Percentiles rank a stretch among this genome's conserved stretches.
Conservation (phyloP, 2,888 invertebrate species). For the Myopa tessellatipennis region DNA sequence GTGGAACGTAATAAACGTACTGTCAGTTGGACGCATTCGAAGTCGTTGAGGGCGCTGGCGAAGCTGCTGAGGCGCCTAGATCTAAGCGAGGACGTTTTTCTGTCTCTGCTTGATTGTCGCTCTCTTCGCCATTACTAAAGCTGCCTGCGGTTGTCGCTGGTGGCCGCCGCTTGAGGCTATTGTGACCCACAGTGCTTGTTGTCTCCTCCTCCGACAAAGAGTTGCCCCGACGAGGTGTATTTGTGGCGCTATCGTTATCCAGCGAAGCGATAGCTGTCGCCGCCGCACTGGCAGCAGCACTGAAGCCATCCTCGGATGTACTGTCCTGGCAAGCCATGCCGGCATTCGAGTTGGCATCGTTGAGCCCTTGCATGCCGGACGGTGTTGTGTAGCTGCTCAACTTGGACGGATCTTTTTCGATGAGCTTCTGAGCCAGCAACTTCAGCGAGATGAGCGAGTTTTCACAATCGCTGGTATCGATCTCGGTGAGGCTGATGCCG, state of each 20-base stretch:
- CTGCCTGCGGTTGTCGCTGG: conserved; percentile 48
- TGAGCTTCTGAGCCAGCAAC: conserved; percentile 82
- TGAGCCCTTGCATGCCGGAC: conserved; percentile 57
- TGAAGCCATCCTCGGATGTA: conserved; percentile 65
- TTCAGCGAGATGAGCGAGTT: conserved; percentile 91
- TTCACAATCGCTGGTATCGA: conserved; percentile 96
- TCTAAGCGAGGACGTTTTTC: conserved; percentile 47
- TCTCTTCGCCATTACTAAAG: conserved; percentile 62
- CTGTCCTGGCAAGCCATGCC: conserved; percentile 61
- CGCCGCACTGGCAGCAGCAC: conserved; percentile 60
- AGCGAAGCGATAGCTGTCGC: conserved; percentile 62
- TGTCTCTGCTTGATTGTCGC: conserved; percentile 56
- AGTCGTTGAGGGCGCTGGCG: conserved; percentile 41
- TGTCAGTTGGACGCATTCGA: conserved; percentile 59
- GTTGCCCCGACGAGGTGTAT: conserved; percentile 59
- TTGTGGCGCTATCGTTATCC: conserved; percentile 63
- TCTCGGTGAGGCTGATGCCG: conserved; percentile 89
- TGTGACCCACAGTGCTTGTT: conserved; percentile 47
- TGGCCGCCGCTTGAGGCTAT: conserved; percentile 58
- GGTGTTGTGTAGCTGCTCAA: conserved; percentile 70
- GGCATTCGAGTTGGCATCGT: conserved; percentile 52
- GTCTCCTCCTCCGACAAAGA: conserved; percentile 62
- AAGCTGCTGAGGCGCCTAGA: conserved; percentile 30
- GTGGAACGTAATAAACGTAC: conserved; percentile 59
- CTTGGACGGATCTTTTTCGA: conserved; percentile 84